Base-by-base conservation (phyloP, 2,888 invertebrate species). In the Drosophila differens region DNA sequence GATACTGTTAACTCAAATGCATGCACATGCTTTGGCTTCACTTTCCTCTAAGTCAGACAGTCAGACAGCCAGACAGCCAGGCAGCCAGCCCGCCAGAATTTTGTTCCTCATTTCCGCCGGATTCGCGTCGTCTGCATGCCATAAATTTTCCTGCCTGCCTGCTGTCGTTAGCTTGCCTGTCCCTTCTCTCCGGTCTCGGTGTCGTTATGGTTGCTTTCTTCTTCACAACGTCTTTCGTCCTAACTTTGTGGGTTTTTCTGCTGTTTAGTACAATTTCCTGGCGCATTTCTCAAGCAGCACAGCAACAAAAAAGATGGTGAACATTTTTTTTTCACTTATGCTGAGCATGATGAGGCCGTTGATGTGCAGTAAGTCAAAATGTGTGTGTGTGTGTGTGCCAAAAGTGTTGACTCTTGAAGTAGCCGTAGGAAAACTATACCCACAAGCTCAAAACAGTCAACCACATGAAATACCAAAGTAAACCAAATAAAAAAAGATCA, bases 251-350 rank as follows among this genome's bases (percentile, higher is more conserved):
- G 58, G 72, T 64, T 70, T 76, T 73, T 85, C 81, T 75, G 80
- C 78, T 78, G 77, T 63, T 87, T 79, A 78, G 80, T 79, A 85
- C 88, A 87, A 86, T 86, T 87, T 86, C 82, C 88, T 89, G 81
- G 72, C 79, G 69, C 74, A 85, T 87, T 89, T 82, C 79, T 87
- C 78, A 86, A 74, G 69, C 74, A 74, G 64, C 25, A 49, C 69
- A 70, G 28, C 49, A 44, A 63, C 51, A 32, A 57, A 49, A 35
- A 64, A 62, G 54, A 54, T 54, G 67, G 57, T 72, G 63, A 55
- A 75, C 71, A 86, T 77, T 84, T 37, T 37, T 55, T 79, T 79
- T 85, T 87, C 74, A 84, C 85, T 89, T 85, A 84, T 65, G 77
- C 47, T 60, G 68, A 58, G 75, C 76, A 77, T 82, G 81, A 78